Evolutionary conservation across 2,113 vertebrate species (phyloP).

Genomic region (Mormyrus lacerda): DNA sequence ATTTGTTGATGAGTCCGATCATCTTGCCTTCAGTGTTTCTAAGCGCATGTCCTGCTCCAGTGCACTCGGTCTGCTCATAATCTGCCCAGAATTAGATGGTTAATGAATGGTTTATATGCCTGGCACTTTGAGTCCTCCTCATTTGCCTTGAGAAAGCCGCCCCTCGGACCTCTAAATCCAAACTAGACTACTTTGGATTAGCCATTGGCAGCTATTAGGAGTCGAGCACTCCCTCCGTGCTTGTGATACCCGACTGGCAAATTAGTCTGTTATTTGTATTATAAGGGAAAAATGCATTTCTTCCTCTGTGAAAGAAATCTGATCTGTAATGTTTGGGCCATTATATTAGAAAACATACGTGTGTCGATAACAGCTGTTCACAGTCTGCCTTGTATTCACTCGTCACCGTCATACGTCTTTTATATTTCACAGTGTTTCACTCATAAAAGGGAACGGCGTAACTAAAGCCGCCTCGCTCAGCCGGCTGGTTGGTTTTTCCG

Average conservation of each 20-base stretch:
- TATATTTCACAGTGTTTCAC: neutral
- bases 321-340: neutral
- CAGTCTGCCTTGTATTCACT: neutral
- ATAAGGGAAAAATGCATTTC: too few relatives aligned
- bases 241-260: neutral
- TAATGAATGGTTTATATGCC: neutral
- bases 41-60: neutral
- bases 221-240: neutral
- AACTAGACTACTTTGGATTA: neutral
- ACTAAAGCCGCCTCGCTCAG: neutral
- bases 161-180: neutral
- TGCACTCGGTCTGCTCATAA: neutral
- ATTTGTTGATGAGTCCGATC: neutral
- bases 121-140: neutral
- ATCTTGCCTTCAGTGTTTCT: neutral
- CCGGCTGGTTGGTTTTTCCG: neutral
- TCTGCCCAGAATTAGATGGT: neutral
- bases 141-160: neutral
- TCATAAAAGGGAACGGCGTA: neutral
- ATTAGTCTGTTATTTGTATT: neutral
- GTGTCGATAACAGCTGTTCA: neutral
- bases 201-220: neutral
- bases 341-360: neutral
- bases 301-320: neutral
- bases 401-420: neutral